These are phyloP conservation scores for Schizotus pectinicornis DNA, from an alignment of 2,888 invertebrate species.

Conservation along the genomic window DNA sequence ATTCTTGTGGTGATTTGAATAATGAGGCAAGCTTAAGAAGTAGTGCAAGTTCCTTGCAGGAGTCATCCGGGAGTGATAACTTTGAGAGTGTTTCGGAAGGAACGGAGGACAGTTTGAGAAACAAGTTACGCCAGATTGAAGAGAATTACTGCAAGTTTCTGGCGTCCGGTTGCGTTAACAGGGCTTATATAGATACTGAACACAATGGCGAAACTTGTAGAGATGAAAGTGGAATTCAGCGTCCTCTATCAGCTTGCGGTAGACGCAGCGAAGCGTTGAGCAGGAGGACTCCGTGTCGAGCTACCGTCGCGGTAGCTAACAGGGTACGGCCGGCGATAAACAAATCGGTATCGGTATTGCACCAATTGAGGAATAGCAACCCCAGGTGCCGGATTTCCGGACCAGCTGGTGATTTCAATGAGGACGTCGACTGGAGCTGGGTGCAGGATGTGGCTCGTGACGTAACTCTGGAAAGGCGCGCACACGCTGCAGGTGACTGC, in stretches of 20 bases:
- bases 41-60: constrained; percentile 27
- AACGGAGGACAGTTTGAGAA: constrained; percentile 37
- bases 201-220: constrained; percentile 10
- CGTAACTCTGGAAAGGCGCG: constrained; percentile 42
- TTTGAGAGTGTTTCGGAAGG: constrained; percentile 15
- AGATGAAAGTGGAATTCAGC: constrained; percentile 6
- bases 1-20: constrained; percentile 41
- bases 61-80: constrained; percentile 8
- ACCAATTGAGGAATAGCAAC: constrained; percentile 18
- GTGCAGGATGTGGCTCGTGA: constrained; percentile 47
- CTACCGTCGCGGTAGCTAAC: constrained; percentile 39
- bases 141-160: constrained; percentile 48
- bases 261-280: constrained; percentile 34
- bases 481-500: constrained; percentile 48
- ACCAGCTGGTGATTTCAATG: constrained; percentile 43
- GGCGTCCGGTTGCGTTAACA: constrained; percentile 43
- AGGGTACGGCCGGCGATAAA: constrained; percentile 32
- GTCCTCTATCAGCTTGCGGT: constrained; percentile 37
- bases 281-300: constrained; percentile 34
- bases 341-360: constrained; percentile 18
- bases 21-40: constrained; percentile 28
- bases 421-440: constrained; percentile 54
- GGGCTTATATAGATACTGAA: constrained; percentile 43
- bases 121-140: constrained; percentile 44
- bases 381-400: constrained; percentile 46